Base-by-base conservation (phyloP, 2,888 invertebrate species). In the Tenthredo livida region DNA sequence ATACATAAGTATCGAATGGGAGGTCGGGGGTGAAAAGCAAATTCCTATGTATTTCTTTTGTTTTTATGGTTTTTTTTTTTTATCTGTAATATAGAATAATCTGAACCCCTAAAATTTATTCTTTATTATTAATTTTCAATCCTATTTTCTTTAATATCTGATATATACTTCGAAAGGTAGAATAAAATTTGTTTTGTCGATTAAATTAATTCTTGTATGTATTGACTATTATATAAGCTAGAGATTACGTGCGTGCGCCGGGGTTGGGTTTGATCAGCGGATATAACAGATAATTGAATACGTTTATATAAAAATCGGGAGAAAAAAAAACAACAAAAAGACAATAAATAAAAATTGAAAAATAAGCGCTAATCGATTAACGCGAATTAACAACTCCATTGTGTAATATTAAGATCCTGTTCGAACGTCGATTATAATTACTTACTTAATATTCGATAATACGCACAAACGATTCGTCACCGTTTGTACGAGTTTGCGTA, bases 401-500 rank as follows among this genome's bases (percentile, higher is more conserved):
- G 54, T 54, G 54, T 33, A 77, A 77, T 77, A n/a, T n/a, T n/a
- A 17, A 77, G 77, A 77, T 77, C 77, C 77, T 54, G 77, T 54
- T 77, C 17, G 72, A 25, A 67, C 12, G 25, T 67, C 29, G 67
- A 29, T 33, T 67, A 15, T 29, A 29, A 29, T 33, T 33, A 29
- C 9, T 2, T 12, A 33, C 5, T 47, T 12, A 47, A 25, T 43
- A 4, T 33, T 4, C 1, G 1, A 33, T 33, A 3, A 43, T 25
- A n/a, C 15, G n/a, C n/a, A 5, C 21, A 6, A 21, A 47, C 43
- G 77, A 77, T 77, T 77, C 77, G 77, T 77, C 77, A 77, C 29
- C 77, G 54, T 33, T 40, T 88, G 87, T 85, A 87, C 87, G 83
- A 29, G 86, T 58, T 86, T 86, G 54, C 72, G 78, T 86, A 82